Base-by-base conservation (phyloP, 2,888 invertebrate species). In the Gandaritis pyraliata region DNA sequence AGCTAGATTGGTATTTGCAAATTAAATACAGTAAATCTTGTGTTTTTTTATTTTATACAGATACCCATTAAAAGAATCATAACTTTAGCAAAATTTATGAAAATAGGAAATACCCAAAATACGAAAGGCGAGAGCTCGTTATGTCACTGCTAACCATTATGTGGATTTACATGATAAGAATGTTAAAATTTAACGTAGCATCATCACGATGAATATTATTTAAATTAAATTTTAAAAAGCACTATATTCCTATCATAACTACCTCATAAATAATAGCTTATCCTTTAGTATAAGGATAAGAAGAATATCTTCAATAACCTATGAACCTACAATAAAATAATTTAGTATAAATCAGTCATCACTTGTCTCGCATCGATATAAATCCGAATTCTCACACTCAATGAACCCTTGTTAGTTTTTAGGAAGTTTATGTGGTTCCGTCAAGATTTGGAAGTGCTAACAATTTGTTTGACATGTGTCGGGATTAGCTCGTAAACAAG, bases 391-490 rank as follows among this genome's bases (percentile, higher is more conserved):
- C 68, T 72, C 75, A 72, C 69, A 70, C 65, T 49, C 62, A 67
- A 69, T 55, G 66, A 59, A 38, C 48, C 43, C 54, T 60, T 46
- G 47, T 38, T 29, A 58, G 51, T 75, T 58, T 43, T 72, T 54
- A 62, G 68, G 69, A 72, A 66, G 8, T 82, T 84, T 83, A 82
- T 81, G 80, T 80, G 81, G 76, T 75, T 78, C 77, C 74, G 75
- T 76, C 81, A 77, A 80, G 75, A 77, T 83, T 79, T 78, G 64
- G 76, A 81, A 74, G 82, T 86, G 87, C 84, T 82, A 86, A 84
- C 83, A 85, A 87, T 85, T 87, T 86, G 86, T 88, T 88, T 87
- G 88, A 87, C 88, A 88, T 85, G 76, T 88, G 88, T 87, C 81
- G 66, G 76, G 80, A 81, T 81, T 81, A 80, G 75, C 71, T 81